Base-by-base conservation (phyloP, 2,888 invertebrate genomes). In the Andrena minutula region DNA sequence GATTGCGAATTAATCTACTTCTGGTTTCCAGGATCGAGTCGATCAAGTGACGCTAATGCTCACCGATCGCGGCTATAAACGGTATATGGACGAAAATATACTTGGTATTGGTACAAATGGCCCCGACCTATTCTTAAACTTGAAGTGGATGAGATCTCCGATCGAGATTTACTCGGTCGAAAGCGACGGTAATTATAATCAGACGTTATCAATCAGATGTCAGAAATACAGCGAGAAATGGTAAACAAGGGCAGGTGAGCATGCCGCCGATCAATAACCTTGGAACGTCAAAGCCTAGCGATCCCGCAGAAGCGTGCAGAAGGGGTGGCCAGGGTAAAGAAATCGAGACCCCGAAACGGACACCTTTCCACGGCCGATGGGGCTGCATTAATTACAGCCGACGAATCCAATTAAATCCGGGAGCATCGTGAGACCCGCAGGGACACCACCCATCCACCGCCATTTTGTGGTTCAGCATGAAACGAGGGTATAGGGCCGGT, bases 401-500 rank as follows among this genome's bases (percentile, higher is more conserved):
- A 88, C 90, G 89, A 90, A 89, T 91, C 90, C 90, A 91, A 91
- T 92, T 92, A 91, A 89, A 91, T 80, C 82, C 75, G 82, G 86
- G 68, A 85, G 85, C 84, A 86, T 88, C 86, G 87, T 61, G 84
- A 75, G 73, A 63, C 77, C 60, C 77, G 72, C 74, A 70, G 76
- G 80, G 82, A 80, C 86, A 77, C 68, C 72, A 61, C 60, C 75
- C 73, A 58, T 75, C 72, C 86, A 74, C 73, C 84, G 75, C 72
- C 83, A 78, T 88, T 84, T 85, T 86, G 73, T 75, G 75, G 70
- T 81, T 51, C 68, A 16, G 79, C 79, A 32, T 51, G 83, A 70
- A 75, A 68, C 78, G 70, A 47, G 74, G 71, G 76, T 66, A 72
- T 23, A 75, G 72, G 56, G 53, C 32, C 56, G 58, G 76, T 56